Evolutionary conservation across 2,888 invertebrate species (phyloP).

Genomic region (Venustoraphidia nigricollis): DNA sequence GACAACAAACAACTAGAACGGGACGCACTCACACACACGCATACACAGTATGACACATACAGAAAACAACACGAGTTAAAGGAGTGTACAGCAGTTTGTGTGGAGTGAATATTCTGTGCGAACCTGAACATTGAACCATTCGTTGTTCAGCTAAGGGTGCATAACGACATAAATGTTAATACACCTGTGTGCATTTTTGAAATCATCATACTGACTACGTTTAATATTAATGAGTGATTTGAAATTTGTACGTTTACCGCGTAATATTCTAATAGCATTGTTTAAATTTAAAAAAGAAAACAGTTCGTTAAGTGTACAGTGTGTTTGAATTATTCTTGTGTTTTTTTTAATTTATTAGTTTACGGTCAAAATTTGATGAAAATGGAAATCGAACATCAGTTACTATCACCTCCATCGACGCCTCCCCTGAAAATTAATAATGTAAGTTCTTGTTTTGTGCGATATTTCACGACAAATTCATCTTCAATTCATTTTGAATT

Average conservation of each 20-base stretch:
- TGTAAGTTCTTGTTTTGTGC: background rate
- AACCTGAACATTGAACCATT: no score
- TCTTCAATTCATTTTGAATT: no score
- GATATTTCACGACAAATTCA: background rate
- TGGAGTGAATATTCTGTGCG: no score
- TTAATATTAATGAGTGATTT: no score
- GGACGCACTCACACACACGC: background rate
- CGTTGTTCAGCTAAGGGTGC: no score
- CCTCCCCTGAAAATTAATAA: slow-evolving; percentile 43
- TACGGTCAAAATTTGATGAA: background rate
- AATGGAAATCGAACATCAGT: slow-evolving; percentile 8
- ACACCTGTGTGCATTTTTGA: no score
- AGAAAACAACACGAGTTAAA: background rate
- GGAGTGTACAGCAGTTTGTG: background rate
- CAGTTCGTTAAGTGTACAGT: no score
- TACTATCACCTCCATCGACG: slow-evolving; percentile 56
- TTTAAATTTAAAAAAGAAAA: no score
- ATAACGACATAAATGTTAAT: no score
- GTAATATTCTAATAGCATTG: no score
- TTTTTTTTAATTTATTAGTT: background rate
- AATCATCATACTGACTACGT: no score
- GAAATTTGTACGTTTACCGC: no score
- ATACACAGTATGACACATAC: slow-evolving; percentile 1
- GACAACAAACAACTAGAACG: slow-evolving; percentile 1
- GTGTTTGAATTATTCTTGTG: background rate